Conservation (phyloP, 53 echinoderm and acorn worm genomes). For the Luidia sarsii region DNA sequence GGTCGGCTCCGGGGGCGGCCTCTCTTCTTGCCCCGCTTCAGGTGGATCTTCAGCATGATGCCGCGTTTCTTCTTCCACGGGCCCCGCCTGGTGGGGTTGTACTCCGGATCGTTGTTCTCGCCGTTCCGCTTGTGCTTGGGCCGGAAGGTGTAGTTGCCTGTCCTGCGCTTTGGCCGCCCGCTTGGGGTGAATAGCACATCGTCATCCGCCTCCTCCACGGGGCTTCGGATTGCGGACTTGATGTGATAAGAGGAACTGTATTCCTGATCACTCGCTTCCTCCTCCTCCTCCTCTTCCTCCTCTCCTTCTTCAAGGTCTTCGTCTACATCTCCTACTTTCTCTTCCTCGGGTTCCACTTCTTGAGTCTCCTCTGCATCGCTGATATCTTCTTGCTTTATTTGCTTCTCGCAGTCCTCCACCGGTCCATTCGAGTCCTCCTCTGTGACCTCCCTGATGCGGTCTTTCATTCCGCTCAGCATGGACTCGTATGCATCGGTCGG, state of each 20-base stretch:
- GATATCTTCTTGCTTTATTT: neutral
- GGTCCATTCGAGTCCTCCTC: too few species aligned
- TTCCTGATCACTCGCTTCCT: constrained; percentile 15
- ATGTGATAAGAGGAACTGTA: neutral
- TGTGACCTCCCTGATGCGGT: neutral
- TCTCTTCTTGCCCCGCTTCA: constrained; percentile 52
- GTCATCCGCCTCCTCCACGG: constrained; percentile 36
- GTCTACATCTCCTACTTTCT: neutral
- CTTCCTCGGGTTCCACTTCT: neutral
- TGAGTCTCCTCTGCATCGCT: constrained; percentile 2
- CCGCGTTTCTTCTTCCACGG: constrained; percentile 37
- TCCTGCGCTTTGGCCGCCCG: constrained; percentile 69
- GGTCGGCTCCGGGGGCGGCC: constrained; percentile 29
- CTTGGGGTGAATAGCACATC: constrained; percentile 64
- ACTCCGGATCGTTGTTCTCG: constrained; percentile 47
- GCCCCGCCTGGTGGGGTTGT: constrained; percentile 10
- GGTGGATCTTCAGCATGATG: constrained; percentile 53
- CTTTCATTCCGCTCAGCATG: neutral
- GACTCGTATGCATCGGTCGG: neutral
- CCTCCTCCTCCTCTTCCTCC: constrained; percentile 7
- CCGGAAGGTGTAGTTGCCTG: constrained; percentile 55
- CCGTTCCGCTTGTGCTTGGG: neutral
- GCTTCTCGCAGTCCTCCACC: neutral
- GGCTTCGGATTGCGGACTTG: neutral
- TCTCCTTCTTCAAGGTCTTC: neutral